Percentiles rank a stretch among this genome's conserved stretches.
Conservation (phyloP, 2,113 vertebrate species). For the Hippoglossus stenolepis region DNA sequence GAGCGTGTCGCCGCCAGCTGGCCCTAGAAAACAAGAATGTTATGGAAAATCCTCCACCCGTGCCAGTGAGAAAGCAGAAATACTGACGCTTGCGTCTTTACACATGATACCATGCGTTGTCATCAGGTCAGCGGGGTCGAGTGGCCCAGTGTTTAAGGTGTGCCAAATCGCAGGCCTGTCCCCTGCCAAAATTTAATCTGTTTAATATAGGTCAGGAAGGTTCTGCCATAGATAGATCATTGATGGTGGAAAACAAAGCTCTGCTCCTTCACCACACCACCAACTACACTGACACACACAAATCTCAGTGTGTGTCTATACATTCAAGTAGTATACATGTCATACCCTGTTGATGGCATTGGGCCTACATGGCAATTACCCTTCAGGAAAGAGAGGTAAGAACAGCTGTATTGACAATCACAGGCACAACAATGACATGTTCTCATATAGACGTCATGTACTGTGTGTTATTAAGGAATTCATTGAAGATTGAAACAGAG, state of each 20-base stretch:
- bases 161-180: conserved; percentile 67
- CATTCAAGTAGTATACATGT: conserved; percentile 5
- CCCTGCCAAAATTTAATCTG: conserved; percentile 59
- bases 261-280: conserved; percentile 16
- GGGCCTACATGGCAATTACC: conserved; percentile 13
- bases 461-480: background rate
- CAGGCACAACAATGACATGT: conserved; percentile 1
- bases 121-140: conserved; percentile 75
- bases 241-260: conserved; percentile 50
- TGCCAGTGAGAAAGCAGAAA: conserved; percentile 78
- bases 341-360: background rate
- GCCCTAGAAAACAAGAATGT: conserved; percentile 77
- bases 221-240: conserved; percentile 45
- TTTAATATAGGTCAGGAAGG: conserved; percentile 65
- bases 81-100: conserved; percentile 75
- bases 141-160: conserved; percentile 65
- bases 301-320: conserved; percentile 31
- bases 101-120: conserved; percentile 76
- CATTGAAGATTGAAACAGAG: background rate
- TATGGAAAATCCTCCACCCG: conserved; percentile 78
- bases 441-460: conserved; percentile 5
- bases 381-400: conserved; percentile 17
- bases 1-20: conserved; percentile 69
- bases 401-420: background rate
- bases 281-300: conserved; percentile 30